Evolutionary conservation across 2,888 invertebrate genomes (phyloP), one percentile per base, ranked within the genome.

Genomic region (Cephus runcator): DNA sequence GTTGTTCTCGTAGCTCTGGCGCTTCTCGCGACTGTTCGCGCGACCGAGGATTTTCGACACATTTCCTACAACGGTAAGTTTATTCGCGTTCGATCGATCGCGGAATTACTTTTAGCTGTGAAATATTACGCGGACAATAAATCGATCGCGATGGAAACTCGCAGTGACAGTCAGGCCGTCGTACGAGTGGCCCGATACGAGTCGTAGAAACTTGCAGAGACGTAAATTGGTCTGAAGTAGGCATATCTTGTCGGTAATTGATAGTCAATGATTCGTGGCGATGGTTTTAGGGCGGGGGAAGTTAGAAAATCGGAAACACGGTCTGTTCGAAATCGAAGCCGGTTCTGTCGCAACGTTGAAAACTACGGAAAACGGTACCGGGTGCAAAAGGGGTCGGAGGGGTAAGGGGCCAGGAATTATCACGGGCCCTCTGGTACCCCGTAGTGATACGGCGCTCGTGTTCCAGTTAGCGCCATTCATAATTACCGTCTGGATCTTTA

Each of bases 11-110:
- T 85, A 74, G 76, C 86, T n/a, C 77, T 88, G 74, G 82, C 80
- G 73, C 79, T 81, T 34, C 36, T 86, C 31, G 79, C 79, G 23
- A 68, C 75, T 12, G 75, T 82, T 33, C 76, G 74, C 34, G 87
- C 85, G 23, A 77, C 83, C 34, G 86, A 86, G 73, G 90, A 90
- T 81, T 90, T 90, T 84, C 90, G 90, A 68, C 87, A 88, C 79
- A 89, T 90, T 75, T 89, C 89, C 69, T 90, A 89, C 81, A 87
- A 88, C 82, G 90, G 90, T 90, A 85, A 87, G 84, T 73, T 15
- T 34, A 40, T 40, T 68, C 34, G 23, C 36, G 9, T 9, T 56
- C 9, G 23, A 23, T 9, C 2, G 0, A 2, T 9, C 9, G 56
- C 2, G 2, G 6, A 56, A 9, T 56, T 36, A 4, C 0, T 1